Conservation (phyloP, 2,888 invertebrate species). For the Strigamia crassipes region DNA sequence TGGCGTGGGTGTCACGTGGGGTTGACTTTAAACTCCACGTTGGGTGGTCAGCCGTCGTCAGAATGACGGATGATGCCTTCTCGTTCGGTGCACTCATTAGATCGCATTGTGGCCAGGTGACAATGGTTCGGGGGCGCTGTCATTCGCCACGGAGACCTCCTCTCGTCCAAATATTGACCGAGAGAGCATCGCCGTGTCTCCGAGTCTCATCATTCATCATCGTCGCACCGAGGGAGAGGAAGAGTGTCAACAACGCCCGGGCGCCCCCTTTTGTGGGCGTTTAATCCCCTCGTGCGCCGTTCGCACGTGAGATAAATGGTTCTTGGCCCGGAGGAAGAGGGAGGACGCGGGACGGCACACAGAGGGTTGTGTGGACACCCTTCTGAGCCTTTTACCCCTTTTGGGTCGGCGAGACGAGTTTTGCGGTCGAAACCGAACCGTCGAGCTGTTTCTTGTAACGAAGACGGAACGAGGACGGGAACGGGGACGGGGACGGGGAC, state of each 20-base stretch:
- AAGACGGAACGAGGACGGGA: background rate
- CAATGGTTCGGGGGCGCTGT: conserved; percentile 33
- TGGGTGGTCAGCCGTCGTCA: conserved; percentile 25
- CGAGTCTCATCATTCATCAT: conserved; percentile 23
- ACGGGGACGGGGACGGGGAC: background rate
- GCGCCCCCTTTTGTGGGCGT: conserved; percentile 32
- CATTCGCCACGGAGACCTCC: conserved; percentile 33
- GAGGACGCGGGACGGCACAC: background rate
- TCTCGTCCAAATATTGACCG: conserved; percentile 34
- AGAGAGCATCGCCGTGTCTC: conserved; percentile 28
- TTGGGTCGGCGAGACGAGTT: conserved; percentile 10
- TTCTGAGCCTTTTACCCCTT: background rate
- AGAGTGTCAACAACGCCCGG: conserved; percentile 30
- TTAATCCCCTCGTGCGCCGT: conserved; percentile 33
- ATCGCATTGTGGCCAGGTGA: conserved; percentile 30
- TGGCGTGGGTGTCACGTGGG: conserved; percentile 2
- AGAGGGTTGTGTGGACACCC: background rate
- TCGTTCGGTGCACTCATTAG: conserved; percentile 13
- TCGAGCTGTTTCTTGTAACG: background rate
- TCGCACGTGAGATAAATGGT: conserved; percentile 27
- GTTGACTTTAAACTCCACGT: background rate
- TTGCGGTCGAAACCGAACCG: background rate
- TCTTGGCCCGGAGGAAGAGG: background rate
- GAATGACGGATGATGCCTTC: background rate
- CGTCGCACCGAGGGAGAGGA: conserved; percentile 9